Evolutionary conservation across 92 coral and sea anemone genomes (phyloP).

Genomic region (Micromussa lordhowensis): DNA sequence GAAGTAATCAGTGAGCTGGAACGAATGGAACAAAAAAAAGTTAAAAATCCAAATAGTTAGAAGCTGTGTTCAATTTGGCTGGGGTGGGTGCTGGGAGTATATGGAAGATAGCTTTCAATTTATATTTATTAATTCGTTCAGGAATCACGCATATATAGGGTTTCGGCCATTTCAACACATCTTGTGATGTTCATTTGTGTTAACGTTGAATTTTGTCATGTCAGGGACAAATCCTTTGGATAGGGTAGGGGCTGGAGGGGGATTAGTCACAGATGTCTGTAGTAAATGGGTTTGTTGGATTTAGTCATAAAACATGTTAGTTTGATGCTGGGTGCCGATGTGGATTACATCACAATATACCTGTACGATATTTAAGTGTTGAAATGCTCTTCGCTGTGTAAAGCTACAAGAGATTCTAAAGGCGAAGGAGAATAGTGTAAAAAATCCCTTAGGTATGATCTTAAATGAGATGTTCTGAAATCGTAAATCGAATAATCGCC

Average conservation of each 20-base stretch:
- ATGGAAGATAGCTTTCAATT: background rate
- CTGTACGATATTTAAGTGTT: background rate
- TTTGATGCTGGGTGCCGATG: background rate
- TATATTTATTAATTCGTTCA: background rate
- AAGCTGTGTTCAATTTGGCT: background rate
- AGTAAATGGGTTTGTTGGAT: background rate
- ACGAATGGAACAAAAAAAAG: constrained; percentile 2
- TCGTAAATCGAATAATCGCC: background rate
- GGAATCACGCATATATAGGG: background rate
- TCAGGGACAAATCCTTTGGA: no score
- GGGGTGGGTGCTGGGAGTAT: background rate
- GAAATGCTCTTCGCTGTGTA: background rate
- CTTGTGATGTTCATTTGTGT: background rate
- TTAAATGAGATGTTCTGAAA: background rate
- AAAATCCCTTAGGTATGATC: background rate
- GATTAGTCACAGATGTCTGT: background rate
- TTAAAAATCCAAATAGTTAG: background rate
- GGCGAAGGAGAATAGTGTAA: background rate
- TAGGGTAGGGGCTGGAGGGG: background rate
- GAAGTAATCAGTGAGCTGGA: constrained; percentile 67
- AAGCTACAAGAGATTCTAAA: background rate
- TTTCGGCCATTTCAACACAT: background rate
- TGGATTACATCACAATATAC: background rate
- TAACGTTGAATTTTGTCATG: background rate
- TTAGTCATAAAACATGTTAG: background rate